Conservation (phyloP, 2,113 vertebrate species). For the Siniperca chuatsi region DNA sequence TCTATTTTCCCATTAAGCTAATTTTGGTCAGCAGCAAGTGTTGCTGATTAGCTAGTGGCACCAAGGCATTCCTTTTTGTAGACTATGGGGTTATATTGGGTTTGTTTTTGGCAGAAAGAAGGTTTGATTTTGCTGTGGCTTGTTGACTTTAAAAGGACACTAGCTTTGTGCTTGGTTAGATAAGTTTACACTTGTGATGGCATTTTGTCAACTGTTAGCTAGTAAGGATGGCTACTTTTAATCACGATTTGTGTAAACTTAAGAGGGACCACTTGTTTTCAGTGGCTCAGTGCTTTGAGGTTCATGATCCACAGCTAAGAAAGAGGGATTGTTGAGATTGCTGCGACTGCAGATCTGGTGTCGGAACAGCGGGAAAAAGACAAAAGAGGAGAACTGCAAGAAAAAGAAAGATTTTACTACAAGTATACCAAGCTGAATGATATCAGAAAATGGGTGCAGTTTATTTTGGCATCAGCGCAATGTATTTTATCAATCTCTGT, state of each 20-base stretch:
- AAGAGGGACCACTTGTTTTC: not conserved
- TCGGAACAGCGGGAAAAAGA: not conserved
- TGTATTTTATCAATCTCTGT: not conserved
- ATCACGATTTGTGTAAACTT: not conserved
- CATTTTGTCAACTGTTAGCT: not conserved
- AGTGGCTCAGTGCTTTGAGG: not conserved
- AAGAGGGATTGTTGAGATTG: not conserved
- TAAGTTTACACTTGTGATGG: too few relatives aligned
- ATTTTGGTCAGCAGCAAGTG: constrained; percentile 12
- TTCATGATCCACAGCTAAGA: not conserved
- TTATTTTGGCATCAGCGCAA: not conserved
- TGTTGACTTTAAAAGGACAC: not conserved
- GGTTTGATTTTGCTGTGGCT: not conserved
- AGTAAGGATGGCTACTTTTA: not conserved
- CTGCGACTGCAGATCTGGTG: not conserved
- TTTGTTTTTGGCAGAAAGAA: not conserved
- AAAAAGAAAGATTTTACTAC: not conserved
- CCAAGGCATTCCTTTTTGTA: not conserved
- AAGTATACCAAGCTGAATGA: not conserved
- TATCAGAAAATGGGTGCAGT: not conserved
- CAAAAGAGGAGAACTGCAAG: not conserved
- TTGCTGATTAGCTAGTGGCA: constrained; percentile 1
- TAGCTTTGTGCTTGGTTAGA: not conserved
- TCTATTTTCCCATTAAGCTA: constrained; percentile 7
- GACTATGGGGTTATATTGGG: not conserved